phyloP scores from a whole-genome alignment of 2,113 vertebrate genomes.

The Archocentrus centrarchus region DNA sequence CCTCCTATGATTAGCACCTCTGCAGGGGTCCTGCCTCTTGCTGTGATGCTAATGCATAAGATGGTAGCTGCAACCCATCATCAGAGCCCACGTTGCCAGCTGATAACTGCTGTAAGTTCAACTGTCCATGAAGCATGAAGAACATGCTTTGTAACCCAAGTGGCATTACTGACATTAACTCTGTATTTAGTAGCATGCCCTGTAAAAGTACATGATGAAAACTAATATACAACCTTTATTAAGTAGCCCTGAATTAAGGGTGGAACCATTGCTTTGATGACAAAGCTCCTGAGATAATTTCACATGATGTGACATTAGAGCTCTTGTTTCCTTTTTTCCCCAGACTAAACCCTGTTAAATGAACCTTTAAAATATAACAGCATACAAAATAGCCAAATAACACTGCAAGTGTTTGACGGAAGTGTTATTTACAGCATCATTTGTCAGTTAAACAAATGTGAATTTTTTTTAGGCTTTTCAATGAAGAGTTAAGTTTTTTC shows the following conservation, averaged over 20 bases:
- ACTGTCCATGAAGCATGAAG: not conserved
- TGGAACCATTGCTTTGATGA: too few species aligned
- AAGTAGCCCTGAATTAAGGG: not conserved
- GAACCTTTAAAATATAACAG: too few species aligned
- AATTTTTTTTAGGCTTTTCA: too few species aligned
- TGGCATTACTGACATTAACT: not conserved
- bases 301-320: not conserved
- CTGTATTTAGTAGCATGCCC: not conserved
- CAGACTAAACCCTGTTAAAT: not conserved
- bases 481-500: too few species aligned
- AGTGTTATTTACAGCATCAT: too few species aligned
- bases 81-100: not conserved
- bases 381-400: too few species aligned
- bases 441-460: too few species aligned
- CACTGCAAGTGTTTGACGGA: too few species aligned
- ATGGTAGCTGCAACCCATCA: conserved; percentile 17
- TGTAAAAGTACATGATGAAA: not conserved
- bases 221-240: not conserved
- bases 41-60: conserved; percentile 4
- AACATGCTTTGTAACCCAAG: not conserved
- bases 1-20: conserved; percentile 29
- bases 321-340: not conserved
- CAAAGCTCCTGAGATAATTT: not conserved
- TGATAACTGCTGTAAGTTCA: conserved; percentile 28
- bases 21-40: not conserved